Conservation (phyloP, 2,113 vertebrate species). For the Actenoides hombroni region DNA sequence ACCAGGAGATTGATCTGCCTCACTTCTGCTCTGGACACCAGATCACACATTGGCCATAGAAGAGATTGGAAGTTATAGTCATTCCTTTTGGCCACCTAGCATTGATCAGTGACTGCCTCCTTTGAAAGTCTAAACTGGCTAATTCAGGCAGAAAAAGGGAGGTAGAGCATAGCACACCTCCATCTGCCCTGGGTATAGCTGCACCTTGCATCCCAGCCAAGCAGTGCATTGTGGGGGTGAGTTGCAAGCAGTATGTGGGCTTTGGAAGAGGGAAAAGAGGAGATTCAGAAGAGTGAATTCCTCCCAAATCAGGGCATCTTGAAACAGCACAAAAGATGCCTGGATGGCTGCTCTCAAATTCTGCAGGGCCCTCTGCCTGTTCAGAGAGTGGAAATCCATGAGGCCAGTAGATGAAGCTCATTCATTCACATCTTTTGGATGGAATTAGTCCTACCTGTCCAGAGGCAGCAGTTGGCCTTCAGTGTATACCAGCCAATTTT, state of each 20-base stretch:
- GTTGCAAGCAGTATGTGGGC: not conserved
- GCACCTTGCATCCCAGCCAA: not conserved
- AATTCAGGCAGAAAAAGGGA: not conserved
- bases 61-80: not conserved
- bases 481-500: not conserved
- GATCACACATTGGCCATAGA: not conserved
- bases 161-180: not conserved
- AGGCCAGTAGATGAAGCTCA: not conserved
- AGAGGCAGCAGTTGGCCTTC: not conserved
- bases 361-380: not conserved
- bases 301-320: not conserved
- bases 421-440: not conserved
- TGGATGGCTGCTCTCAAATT: not conserved
- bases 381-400: not conserved
- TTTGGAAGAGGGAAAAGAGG: not conserved
- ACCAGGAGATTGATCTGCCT: not conserved
- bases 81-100: not conserved
- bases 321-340: not conserved
- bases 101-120: not conserved
- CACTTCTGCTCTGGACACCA: not conserved
- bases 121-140: not conserved
- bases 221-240: not conserved
- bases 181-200: not conserved
- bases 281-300: not conserved
- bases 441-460: not conserved